Conservation (phyloP, 2,113 vertebrate species). For the Ifrita kowaldi region DNA sequence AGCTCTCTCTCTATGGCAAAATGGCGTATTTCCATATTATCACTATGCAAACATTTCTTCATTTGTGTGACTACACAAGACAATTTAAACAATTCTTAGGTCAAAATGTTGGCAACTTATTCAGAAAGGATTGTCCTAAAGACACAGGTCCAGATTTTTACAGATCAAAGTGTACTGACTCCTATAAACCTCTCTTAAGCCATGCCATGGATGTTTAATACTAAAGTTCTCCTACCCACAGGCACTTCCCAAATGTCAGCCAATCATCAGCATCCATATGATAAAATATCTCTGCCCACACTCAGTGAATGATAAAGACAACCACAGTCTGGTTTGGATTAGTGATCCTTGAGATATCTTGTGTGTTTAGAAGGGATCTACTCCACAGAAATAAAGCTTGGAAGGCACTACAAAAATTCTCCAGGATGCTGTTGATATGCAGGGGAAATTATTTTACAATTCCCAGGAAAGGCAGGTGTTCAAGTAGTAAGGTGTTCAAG, state of each 20-base stretch:
- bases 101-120: not conserved
- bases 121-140: not conserved
- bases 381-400: not conserved
- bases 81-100: not conserved
- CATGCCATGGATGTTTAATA: not conserved
- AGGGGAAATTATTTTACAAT: not conserved
- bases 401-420: not conserved
- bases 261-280: not conserved
- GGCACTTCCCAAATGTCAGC: constrained; percentile 1
- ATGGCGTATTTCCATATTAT: not conserved
- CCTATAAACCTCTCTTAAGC: not conserved
- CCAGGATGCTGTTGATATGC: not conserved
- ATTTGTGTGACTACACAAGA: not conserved
- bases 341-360: not conserved
- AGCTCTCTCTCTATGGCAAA: not conserved
- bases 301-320: not conserved
- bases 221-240: not conserved
- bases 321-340: not conserved
- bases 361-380: not conserved
- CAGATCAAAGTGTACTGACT: not conserved
- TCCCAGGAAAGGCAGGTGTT: not conserved
- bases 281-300: not conserved
- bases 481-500: too few species aligned
- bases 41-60: accelerated
- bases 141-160: not conserved